These are phyloP conservation scores for Hiodon alosoides DNA, from an alignment of 2,113 vertebrate genomes.

Conservation along the genomic window DNA sequence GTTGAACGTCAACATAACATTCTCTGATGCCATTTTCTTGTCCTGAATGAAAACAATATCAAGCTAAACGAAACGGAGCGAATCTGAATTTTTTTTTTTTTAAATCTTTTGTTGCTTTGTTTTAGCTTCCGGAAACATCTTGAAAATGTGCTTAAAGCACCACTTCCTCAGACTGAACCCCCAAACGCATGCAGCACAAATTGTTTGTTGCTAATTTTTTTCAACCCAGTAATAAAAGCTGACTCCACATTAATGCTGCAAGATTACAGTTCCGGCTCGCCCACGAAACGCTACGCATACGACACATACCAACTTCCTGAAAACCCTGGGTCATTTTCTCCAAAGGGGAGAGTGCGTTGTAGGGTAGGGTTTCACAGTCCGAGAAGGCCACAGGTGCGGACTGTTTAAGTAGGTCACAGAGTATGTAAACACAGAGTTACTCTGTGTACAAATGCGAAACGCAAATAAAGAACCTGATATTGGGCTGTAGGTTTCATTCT, in stretches of 20 bases:
- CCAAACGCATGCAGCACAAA: no score
- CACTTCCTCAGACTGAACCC: no score
- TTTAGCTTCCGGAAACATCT: no score
- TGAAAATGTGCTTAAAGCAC: no score
- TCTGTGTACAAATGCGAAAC: no score
- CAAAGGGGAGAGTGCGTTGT: background rate
- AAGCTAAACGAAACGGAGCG: no score
- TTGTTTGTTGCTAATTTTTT: conserved; percentile 19
- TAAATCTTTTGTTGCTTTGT: no score
- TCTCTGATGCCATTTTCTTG: no score
- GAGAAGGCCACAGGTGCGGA: background rate
- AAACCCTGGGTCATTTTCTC: conserved; percentile 16
- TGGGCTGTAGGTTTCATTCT: background rate
- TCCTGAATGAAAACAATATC: no score
- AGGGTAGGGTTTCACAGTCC: background rate
- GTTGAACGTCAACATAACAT: background rate
- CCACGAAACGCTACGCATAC: conserved; percentile 1
- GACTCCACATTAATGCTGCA: conserved; percentile 21
- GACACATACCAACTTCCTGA: conserved; percentile 31
- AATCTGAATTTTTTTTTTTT: no score
- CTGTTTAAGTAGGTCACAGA: background rate
- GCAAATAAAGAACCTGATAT: background rate
- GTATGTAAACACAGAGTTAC: background rate
- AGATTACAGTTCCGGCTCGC: conserved; percentile 20
- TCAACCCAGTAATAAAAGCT: conserved; percentile 32